These are phyloP conservation scores for Ptilorrhoa leucosticta DNA, from an alignment of 2,113 vertebrate genomes.

Conservation along the genomic window DNA sequence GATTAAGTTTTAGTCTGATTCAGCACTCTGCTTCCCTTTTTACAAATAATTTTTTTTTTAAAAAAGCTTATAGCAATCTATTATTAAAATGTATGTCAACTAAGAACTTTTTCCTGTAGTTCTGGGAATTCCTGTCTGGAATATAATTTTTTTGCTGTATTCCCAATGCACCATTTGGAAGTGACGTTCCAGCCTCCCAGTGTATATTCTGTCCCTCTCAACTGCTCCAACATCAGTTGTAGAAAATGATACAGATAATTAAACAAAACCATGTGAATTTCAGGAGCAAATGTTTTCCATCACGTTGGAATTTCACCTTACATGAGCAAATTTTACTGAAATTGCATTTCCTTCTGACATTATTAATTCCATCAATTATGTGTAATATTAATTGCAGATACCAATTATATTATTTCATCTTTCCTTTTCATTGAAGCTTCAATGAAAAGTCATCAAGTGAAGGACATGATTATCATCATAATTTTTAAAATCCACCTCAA, in stretches of 20 bases:
- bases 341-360: conserved; percentile 70
- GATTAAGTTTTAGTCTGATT: conserved; percentile 67
- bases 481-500: conserved; percentile 46
- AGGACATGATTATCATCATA: conserved; percentile 68
- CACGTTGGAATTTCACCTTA: conserved; percentile 64
- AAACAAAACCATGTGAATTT: conserved; percentile 66
- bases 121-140: not conserved
- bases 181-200: conserved; percentile 33
- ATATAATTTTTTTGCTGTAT: conserved; percentile 1
- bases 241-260: conserved; percentile 70
- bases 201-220: conserved; percentile 28
- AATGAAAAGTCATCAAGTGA: conserved; percentile 71
- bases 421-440: conserved; percentile 69
- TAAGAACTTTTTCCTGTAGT: conserved; percentile 15
- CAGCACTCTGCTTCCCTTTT: conserved; percentile 43
- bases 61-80: conserved; percentile 14
- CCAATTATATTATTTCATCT: conserved; percentile 71
- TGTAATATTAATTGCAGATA: conserved; percentile 72
- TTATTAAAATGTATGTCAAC: conserved; percentile 50
- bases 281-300: conserved; percentile 69
- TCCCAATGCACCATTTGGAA: conserved; percentile 22
- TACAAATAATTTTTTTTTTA: not conserved
- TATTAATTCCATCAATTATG: conserved; percentile 75
- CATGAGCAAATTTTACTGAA: conserved; percentile 71
- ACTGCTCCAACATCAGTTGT: conserved; percentile 25